Evolutionary conservation across 2,797 vertebrate species (phyloP).

Genomic region (Enteromius mattozi): DNA sequence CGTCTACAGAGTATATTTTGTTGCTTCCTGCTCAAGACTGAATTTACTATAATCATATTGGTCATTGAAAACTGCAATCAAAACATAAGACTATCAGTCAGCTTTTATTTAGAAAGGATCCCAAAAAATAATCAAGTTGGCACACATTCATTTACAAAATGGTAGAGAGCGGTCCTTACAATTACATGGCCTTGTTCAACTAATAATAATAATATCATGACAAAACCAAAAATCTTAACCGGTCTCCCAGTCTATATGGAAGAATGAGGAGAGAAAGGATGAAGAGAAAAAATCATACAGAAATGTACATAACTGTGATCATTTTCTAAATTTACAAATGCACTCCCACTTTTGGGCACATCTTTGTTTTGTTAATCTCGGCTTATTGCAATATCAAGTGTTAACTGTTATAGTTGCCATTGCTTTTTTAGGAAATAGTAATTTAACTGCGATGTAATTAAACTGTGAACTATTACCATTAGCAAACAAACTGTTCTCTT

Average conservation of each 20-base stretch:
- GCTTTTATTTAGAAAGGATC: slow-evolving; percentile 84
- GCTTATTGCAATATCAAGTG: slow-evolving; percentile 34
- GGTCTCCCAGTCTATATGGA: slow-evolving; percentile 28
- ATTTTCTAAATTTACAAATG: slow-evolving; percentile 15
- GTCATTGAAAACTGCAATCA: slow-evolving; percentile 53
- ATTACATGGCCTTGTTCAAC: slow-evolving; percentile 57
- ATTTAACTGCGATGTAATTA: not conserved
- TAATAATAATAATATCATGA: slow-evolving; percentile 47
- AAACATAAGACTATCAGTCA: slow-evolving; percentile 71
- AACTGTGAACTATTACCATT: slow-evolving; percentile 7
- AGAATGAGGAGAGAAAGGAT: slow-evolving; percentile 5
- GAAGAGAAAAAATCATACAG: not conserved
- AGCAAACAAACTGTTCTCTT: not conserved
- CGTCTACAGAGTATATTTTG: not conserved
- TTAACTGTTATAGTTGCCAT: not conserved
- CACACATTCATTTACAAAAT: slow-evolving; percentile 87
- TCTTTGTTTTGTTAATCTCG: slow-evolving; percentile 1
- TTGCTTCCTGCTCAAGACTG: not conserved
- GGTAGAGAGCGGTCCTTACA: slow-evolving; percentile 76
- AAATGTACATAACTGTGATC: not conserved
- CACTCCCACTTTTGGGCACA: not conserved
- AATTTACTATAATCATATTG: not conserved
- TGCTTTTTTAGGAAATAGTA: slow-evolving; percentile 3
- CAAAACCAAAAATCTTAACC: slow-evolving; percentile 66
- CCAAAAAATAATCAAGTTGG: slow-evolving; percentile 85